Evolutionary conservation across 1,140 invertebrate species (phyloP).

Genomic region (Micrasema minimum): DNA sequence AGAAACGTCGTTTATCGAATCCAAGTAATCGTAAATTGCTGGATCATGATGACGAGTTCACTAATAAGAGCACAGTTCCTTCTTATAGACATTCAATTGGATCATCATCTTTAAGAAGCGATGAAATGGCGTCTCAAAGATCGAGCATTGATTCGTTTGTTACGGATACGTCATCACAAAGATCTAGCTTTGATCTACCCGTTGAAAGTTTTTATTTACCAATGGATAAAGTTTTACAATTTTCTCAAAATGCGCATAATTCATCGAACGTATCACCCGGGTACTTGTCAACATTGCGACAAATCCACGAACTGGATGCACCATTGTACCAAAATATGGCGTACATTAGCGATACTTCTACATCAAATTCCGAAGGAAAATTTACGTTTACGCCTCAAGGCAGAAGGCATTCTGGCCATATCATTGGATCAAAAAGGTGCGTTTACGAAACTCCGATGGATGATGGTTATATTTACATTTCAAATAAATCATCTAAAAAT

Average conservation of each 20-base stretch:
- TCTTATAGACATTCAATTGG: neutral
- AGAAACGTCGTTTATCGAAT: neutral
- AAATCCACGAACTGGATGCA: conserved; percentile 25
- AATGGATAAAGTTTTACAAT: conserved; percentile 39
- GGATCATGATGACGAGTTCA: neutral
- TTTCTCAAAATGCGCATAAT: conserved; percentile 19
- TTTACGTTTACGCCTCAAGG: neutral
- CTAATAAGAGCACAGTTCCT: neutral
- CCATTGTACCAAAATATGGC: conserved; percentile 45
- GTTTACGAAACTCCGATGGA: conserved; percentile 61
- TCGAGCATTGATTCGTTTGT: conserved; percentile 22
- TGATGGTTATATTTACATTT: conserved; percentile 62
- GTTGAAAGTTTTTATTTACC: conserved; percentile 37
- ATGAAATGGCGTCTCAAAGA: conserved; percentile 11
- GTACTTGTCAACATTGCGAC: conserved; percentile 39
- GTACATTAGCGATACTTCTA: neutral
- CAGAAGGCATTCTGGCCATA: conserved; percentile 59
- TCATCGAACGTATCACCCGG: neutral
- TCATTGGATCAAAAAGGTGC: conserved; percentile 64
- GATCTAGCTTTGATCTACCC: conserved; percentile 16
- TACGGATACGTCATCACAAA: neutral
- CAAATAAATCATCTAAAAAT: conserved; percentile 61
- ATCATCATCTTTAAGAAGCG: neutral
- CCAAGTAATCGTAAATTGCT: neutral
- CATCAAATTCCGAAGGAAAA: conserved; percentile 1